Evolutionary conservation across 2,113 vertebrate species (phyloP), one percentile per base, ranked within the genome.

Genomic region (Stegostoma tigrinum): DNA sequence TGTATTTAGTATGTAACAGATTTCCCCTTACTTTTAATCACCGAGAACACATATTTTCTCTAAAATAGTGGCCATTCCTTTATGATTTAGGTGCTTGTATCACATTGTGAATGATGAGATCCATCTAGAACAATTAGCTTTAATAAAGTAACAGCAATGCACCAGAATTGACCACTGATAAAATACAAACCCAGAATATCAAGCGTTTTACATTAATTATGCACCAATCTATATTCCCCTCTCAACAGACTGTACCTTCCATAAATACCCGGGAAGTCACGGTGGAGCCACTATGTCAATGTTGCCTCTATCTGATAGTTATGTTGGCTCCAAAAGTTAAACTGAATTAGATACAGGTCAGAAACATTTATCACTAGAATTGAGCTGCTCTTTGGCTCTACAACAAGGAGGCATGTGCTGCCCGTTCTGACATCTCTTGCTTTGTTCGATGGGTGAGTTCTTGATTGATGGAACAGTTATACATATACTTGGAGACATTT

Each of bases 51-150:
- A 6, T 67, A 38, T 66, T 93, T 93, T 93, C 61, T 38, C 5
- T 66, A 67, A 38, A 66, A 93, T 45, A 66, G 89, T 93, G 38
- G 89, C n/a, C 34, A 10, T 67, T 67, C 34, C 61, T 66, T 17
- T 61, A 67, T 93, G 64, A 21, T 61, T 93, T 93, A 66, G 61
- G 7, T 93, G 19, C 34, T 66, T 91, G 55, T 34, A 66, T 19
- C 34, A 66, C 38, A 15, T 10, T 19, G n/a, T n/a, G 66, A 93
- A 67, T 93, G 61, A 93, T 38, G 61, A 93, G 61, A 66, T 93
- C 61, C 61, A 93, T 67, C 89, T 93, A n/a, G 66, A 34, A 64
- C n/a, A 93, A 66, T 93, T 87, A 87, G 85, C 48, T 87, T 67
- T 17, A 89, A 34, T 61, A 10, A 61, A 89, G 86, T 61, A 64